A percentile compares a stretch with the other conserved stretches of the same genome.
Evolutionary conservation across 2,888 invertebrate species (phyloP).

Genomic region (Nymphalis polychloros): DNA sequence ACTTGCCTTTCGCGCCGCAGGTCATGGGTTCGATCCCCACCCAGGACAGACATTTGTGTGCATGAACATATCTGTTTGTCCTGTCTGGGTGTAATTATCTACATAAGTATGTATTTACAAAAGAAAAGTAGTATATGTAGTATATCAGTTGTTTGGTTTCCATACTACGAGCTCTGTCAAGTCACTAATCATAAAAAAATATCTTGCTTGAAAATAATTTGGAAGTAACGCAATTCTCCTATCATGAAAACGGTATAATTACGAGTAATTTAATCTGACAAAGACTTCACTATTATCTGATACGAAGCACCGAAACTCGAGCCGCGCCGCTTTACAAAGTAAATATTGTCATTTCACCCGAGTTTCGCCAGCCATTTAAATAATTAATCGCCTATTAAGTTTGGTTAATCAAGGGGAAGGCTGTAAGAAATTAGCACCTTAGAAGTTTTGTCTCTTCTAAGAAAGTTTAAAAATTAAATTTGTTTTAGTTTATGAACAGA

Average conservation of each 20-base stretch:
- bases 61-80: too few relatives aligned
- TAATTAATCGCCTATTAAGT: slow-evolving; percentile 28
- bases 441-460: background rate
- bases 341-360: slow-evolving; percentile 23
- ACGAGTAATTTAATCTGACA: slow-evolving; percentile 4
- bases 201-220: background rate
- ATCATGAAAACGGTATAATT: slow-evolving; percentile 7
- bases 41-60: too few relatives aligned
- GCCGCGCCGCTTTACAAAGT: slow-evolving; percentile 14
- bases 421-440: slow-evolving; percentile 26
- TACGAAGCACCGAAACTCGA: slow-evolving; percentile 9
- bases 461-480: background rate
- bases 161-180: too few relatives aligned
- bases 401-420: slow-evolving; percentile 21
- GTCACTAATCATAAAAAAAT: background rate
- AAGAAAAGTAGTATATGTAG: too few relatives aligned
- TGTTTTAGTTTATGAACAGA: background rate
- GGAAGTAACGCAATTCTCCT: background rate
- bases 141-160: too few relatives aligned
- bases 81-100: too few relatives aligned
- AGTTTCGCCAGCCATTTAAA: slow-evolving; percentile 17
- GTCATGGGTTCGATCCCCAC: too few relatives aligned
- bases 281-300: slow-evolving; percentile 4
- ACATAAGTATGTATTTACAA: too few relatives aligned
- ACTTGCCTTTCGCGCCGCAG: too few relatives aligned